phyloP scores from a whole-genome alignment of 2,113 vertebrate genomes.

The Hippocampus abdominalis region DNA sequence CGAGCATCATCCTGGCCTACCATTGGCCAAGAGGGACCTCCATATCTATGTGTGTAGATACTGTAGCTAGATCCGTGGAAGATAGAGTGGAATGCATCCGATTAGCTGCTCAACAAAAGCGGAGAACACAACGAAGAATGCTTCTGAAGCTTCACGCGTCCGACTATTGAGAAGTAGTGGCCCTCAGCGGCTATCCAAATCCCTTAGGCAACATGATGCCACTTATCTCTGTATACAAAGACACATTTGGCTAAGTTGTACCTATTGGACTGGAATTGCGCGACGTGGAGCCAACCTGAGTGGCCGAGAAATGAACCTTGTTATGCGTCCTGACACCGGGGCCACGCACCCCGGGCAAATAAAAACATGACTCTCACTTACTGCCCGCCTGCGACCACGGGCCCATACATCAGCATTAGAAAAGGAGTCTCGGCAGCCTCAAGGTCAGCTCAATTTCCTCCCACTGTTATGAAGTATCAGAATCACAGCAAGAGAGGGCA shows the following conservation, averaged over 20 bases:
- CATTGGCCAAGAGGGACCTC: too few species aligned
- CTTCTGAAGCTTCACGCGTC: too few species aligned
- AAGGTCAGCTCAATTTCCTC: slow-evolving; percentile 79
- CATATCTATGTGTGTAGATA: too few species aligned
- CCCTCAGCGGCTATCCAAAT: slow-evolving; percentile 16
- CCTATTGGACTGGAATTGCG: slow-evolving; percentile 42
- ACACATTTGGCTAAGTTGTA: slow-evolving; percentile 59
- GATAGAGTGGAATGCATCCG: too few species aligned
- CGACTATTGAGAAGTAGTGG: not conserved
- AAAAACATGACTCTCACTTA: slow-evolving; percentile 79
- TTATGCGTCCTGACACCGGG: slow-evolving; percentile 72
- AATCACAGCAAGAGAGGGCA: slow-evolving; percentile 63
- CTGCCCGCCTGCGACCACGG: slow-evolving; percentile 60
- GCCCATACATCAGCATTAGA: slow-evolving; percentile 75
- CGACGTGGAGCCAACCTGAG: slow-evolving; percentile 54
- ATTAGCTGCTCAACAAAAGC: too few species aligned
- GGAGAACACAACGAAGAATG: not conserved
- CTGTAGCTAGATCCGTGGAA: too few species aligned
- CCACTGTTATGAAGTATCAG: slow-evolving; percentile 67
- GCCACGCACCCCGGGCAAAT: slow-evolving; percentile 70
- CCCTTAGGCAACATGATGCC: slow-evolving; percentile 30
- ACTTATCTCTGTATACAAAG: slow-evolving; percentile 40
- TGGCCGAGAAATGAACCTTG: slow-evolving; percentile 72
- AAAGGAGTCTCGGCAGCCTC: slow-evolving; percentile 65
- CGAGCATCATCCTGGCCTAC: too few species aligned